phyloP scores from a whole-genome alignment of 2,797 vertebrate genomes.

The Arvicola amphibius region DNA sequence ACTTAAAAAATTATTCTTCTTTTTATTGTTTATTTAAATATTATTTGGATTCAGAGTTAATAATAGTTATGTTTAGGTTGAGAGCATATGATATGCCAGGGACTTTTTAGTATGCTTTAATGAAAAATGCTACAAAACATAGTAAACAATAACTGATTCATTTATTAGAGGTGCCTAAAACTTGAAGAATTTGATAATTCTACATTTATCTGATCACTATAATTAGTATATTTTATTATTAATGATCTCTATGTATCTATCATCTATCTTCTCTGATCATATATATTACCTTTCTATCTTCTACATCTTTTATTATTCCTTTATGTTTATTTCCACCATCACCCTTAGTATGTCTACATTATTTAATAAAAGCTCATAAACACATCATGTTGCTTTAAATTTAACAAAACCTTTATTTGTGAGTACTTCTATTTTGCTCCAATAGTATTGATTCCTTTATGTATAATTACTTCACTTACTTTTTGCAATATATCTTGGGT shows the following conservation, averaged over 20 bases:
- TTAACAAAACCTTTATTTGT: background rate
- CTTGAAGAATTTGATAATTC: slow-evolving; percentile 49
- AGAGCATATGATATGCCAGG: background rate
- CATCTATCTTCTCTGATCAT: background rate
- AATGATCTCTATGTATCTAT: background rate
- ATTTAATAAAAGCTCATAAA: background rate
- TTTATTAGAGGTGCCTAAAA: background rate
- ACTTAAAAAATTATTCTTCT: slow-evolving; percentile 37
- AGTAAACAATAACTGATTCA: background rate
- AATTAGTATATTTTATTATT: background rate
- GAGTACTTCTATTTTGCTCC: background rate
- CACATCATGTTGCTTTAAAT: background rate
- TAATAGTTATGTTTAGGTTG: background rate
- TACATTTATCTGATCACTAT: background rate
- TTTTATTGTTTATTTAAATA: slow-evolving; percentile 16
- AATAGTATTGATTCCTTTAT: background rate
- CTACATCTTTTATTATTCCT: background rate
- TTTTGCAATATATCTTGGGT: background rate
- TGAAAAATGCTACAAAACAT: background rate
- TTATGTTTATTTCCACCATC: background rate
- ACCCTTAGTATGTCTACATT: background rate
- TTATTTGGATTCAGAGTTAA: slow-evolving; percentile 2
- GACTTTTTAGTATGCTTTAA: background rate
- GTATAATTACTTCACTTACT: background rate
- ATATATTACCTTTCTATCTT: background rate